Evolutionary conservation across 2,888 invertebrate genomes (phyloP), one percentile per base, ranked within the genome.

Genomic region (Tachina grossa): DNA sequence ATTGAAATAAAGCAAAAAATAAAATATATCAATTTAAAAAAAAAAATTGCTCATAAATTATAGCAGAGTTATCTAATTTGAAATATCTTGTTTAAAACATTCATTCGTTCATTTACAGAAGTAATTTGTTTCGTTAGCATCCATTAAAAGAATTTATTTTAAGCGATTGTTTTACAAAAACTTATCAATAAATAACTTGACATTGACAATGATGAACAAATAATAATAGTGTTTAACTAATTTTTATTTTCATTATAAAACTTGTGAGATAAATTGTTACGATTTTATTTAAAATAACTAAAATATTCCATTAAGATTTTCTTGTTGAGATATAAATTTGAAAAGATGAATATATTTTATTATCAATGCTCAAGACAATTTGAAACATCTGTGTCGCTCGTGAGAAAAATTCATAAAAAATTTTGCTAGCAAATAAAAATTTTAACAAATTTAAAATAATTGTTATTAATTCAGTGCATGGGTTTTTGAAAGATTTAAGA

Each of bases 121-220:
- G n/a, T 72, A 51, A 77, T 79, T 80, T 84, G 80, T 61, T 72
- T 45, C 13, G 11, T 59, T 43, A 16, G 41, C 51, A 72, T 75
- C 75, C 75, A 68, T 53, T 57, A 63, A 49, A n/a, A 80, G 45
- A 80, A 80, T 79, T 84, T 79, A 71, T 74, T 78, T 13, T 47
- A 78, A 78, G 13, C 61, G 55, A 71, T 71, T 57, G 63, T 65
- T 51, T 10, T 41, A 49, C 9, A 16, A 16, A 55, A 22, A 57
- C 10, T 3, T 14, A 19, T 14, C n/a, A 61, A 75, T 51, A 11
- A 59, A 31, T 47, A 49, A 77, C 43, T 74, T 85, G 85, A 69
- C 85, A 85, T 85, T 85, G 85, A 65, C 78, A 78, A 85, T 85
- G 82, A 82, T 85, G 78, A 74, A 75, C 19, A 72, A 75, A 51